Evolutionary conservation across 2,888 invertebrate genomes (phyloP), one percentile per base, ranked within the genome.

Genomic region (Epistrophe eligans): DNA sequence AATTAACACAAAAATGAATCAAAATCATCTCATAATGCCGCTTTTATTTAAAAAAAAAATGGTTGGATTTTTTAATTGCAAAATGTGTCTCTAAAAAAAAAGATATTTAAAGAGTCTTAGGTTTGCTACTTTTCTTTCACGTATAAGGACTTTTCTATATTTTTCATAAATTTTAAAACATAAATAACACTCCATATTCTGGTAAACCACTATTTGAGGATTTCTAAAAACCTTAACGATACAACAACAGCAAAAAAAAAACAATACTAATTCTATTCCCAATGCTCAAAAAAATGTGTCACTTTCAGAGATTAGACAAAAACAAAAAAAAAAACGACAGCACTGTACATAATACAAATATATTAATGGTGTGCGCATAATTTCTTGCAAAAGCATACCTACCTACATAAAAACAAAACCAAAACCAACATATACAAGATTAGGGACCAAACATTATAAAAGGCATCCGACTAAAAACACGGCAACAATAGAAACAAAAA

Each of bases 361-460:
- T 45, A 48, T 28, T 40, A 64, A 57, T 50, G 62, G 35, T 57
- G 38, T 60, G 64, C 40, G 52, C 67, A 66, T 60, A 50, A 24
- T 32, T 77, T 38, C 58, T 67, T 17, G 74, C 52, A 76, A 52
- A 58, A 66, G 19, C 32, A 67, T 32, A 28, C 40, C 11, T 32
- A 28, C 32, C 11, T 35, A 38, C 38, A 60, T 66, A 81, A 81
- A 77, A 72, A 64, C 58, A 76, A 72, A n/a, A 66, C 35, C 71
- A 77, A 66, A 70, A 72, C 28, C 76, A 55, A 77, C 77, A 71
- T 24, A 24, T 66, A 58, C 66, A 70, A 80, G 84, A 84, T 84
- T 82, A 82, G 74, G 79, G 64, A 87, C 77, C 79, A 52, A 67
- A 58, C 74, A 82, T 79, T n/a, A 82, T 74, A 60, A 82, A 87